These are phyloP conservation scores for Drosophila tani DNA, from an alignment of 1,140 invertebrate genomes.

Conservation along the genomic window DNA sequence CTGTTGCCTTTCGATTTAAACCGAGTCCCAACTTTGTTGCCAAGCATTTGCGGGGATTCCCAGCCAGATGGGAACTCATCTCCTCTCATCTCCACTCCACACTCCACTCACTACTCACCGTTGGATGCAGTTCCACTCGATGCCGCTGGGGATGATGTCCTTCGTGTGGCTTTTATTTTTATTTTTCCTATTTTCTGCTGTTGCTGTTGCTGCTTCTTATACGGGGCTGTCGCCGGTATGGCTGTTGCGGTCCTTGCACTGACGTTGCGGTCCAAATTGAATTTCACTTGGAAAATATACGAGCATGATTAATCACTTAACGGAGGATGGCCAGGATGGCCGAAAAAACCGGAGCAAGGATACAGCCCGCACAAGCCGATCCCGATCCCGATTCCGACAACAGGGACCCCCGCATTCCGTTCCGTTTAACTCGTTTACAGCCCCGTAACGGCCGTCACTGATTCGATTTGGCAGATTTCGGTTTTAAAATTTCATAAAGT, in stretches of 20 bases:
- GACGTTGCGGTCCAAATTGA: constrained; percentile 72
- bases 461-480: constrained; percentile 37
- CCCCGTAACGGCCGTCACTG: constrained; percentile 7
- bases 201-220: constrained; percentile 9
- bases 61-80: constrained; percentile 10
- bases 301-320: constrained; percentile 77
- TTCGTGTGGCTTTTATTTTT: constrained; percentile 55
- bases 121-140: constrained; percentile 16
- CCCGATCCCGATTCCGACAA: constrained; percentile 3
- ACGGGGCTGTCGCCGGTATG: constrained; percentile 17
- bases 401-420: constrained; percentile 10
- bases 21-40: constrained; percentile 13
- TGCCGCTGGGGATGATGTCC: constrained; percentile 19
- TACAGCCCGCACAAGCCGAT: constrained; percentile 16
- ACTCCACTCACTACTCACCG: constrained; percentile 38
- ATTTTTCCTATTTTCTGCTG: constrained; percentile 50
- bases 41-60: constrained; percentile 14
- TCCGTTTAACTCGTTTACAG: constrained; percentile 38
- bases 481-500: constrained; percentile 13
- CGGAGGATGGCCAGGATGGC: constrained; percentile 28
- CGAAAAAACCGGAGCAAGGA: constrained; percentile 24
- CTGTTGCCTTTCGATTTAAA: not conserved
- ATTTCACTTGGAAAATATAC: constrained; percentile 76
- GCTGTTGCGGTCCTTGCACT: constrained; percentile 48
- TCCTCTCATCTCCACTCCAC: not conserved